Evolutionary conservation across 2,888 invertebrate species (phyloP), one percentile per base, ranked within the genome.

Genomic region (Eucriotettix oculatus): DNA sequence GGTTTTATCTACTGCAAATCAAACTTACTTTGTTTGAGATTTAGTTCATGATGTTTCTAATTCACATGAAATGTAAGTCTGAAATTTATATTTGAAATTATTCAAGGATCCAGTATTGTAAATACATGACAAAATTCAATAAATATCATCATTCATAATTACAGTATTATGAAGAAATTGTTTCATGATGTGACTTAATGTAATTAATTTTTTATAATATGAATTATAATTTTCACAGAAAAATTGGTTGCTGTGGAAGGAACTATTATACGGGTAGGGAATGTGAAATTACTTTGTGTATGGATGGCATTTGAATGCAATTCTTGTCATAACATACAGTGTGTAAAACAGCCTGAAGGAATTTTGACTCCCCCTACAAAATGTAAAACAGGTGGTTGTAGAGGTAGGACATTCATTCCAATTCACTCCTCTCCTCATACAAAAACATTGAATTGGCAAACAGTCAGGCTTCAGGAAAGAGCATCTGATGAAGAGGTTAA

Each of bases 201-300:
- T 9, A 5, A n/a, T 14, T n/a, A 5, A 44, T 48, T n/a, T n/a
- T 48, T 14, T 5, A 14, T 48, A 7, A 48, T 14, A 48, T 48
- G 48, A 48, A n/a, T 54, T 5, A 40, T 11, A 40, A 52, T 73
- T 62, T 68, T 52, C 48, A 48, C 61, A 84, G 86, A 84, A 9
- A 86, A 86, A 73, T 71, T 94, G 65, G 83, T 91, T 40, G 81
- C 87, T 41, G 80, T 94, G 5, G 82, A 86, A 69, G 95, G 95
- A 0, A 90, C 90, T 53, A 89, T 95, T 0, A 87, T 89, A 62
- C 80, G 87, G 70, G 87, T 90, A 7, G 84, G 89, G 16, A 83
- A 83, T 68, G 79, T 85, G 0, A 86, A 85, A 62, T 81, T 89
- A 1, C 75, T 86, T 29, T 85, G 87, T 66, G 82, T 82, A 10